These are phyloP conservation scores for Parnassius glacialis DNA, from an alignment of 2,888 invertebrate genomes.

Conservation along the genomic window DNA sequence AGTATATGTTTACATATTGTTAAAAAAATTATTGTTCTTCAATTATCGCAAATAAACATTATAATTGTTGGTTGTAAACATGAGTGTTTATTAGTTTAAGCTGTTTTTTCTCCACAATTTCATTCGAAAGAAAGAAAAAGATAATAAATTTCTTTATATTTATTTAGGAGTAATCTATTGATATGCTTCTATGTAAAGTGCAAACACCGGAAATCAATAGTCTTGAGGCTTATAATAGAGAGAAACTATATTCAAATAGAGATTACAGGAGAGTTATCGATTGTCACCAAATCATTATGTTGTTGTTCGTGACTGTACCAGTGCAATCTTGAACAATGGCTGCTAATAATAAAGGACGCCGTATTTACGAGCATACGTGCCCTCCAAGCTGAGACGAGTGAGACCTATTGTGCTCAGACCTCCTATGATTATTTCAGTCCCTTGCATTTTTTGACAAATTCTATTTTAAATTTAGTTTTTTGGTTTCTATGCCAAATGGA, in stretches of 20 bases:
- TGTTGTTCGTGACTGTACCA: constrained; percentile 59
- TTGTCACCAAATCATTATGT: constrained; percentile 27
- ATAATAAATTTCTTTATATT: too few relatives aligned
- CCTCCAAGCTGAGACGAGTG: constrained; percentile 69
- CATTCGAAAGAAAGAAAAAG: too few relatives aligned
- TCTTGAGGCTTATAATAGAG: not conserved
- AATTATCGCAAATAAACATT: too few relatives aligned
- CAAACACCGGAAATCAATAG: constrained; percentile 2
- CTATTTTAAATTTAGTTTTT: constrained; percentile 66
- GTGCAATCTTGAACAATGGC: constrained; percentile 72
- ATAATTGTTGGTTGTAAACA: too few relatives aligned
- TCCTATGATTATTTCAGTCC: constrained; percentile 77
- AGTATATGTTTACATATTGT: too few relatives aligned
- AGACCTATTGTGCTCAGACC: constrained; percentile 76
- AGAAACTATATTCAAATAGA: not conserved
- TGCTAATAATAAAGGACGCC: constrained; percentile 77
- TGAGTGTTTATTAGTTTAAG: too few relatives aligned
- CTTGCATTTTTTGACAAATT: constrained; percentile 70
- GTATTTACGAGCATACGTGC: constrained; percentile 80
- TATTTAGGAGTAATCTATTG: too few relatives aligned
- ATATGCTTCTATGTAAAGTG: too few relatives aligned
- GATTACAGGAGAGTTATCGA: not conserved
- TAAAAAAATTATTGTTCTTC: too few relatives aligned
- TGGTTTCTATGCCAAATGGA: constrained; percentile 58
- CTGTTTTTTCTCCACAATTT: too few relatives aligned